phyloP scores from a whole-genome alignment of 2,888 invertebrate species.

The Parnassius smintheus region DNA sequence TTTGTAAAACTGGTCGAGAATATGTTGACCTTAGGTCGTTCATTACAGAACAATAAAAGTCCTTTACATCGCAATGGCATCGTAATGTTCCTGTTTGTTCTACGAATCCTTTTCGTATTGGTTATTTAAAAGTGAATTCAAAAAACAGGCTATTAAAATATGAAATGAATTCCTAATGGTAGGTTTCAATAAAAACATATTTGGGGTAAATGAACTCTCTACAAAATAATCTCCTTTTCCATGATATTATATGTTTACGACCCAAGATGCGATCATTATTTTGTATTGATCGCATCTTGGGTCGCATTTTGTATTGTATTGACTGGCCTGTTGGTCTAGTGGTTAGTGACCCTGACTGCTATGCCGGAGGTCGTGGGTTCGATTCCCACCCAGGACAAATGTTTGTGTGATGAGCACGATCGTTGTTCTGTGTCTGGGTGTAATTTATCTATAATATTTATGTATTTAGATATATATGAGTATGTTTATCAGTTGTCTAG shows the following conservation, averaged over 20 bases:
- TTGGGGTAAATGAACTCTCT: constrained; percentile 47
- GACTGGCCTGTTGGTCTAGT: no score
- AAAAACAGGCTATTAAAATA: constrained; percentile 1
- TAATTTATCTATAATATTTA: no score
- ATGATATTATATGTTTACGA: constrained; percentile 14
- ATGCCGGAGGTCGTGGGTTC: no score
- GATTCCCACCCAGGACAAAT: no score
- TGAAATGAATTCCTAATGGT: background rate
- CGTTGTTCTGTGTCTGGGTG: no score
- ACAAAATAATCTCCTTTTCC: constrained; percentile 1
- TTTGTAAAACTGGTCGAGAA: constrained; percentile 39
- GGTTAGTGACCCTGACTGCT: no score
- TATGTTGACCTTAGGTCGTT: constrained; percentile 50
- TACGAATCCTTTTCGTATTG: constrained; percentile 5
- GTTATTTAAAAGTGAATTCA: background rate
- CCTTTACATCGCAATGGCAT: constrained; percentile 32
- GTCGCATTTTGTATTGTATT: background rate
- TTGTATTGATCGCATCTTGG: background rate
- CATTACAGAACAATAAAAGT: constrained; percentile 54
- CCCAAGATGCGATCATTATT: constrained; percentile 5
- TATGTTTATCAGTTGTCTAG: no score
- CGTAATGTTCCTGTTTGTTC: constrained; percentile 17
- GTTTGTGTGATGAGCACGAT: no score
- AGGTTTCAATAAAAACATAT: constrained; percentile 14
- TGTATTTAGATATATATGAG: no score